These are phyloP conservation scores for Sus cebifrons DNA, from an alignment of 2,797 vertebrate species.

Conservation along the genomic window DNA sequence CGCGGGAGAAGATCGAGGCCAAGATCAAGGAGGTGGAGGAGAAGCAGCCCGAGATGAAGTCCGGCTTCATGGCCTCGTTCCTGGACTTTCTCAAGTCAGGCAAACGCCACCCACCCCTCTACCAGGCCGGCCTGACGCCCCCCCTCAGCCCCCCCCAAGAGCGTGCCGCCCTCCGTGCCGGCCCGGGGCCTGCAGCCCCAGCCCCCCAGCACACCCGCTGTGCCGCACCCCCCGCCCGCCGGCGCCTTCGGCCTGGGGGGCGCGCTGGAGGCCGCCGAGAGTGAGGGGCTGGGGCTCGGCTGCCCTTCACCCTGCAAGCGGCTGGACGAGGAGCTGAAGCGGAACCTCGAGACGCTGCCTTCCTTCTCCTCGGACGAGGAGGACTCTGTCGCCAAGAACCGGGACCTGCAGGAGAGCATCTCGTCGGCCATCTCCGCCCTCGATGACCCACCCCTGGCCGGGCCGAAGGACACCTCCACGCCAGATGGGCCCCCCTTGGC, in stretches of 20 bases:
- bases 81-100: conserved; percentile 97
- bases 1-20: conserved; percentile 94
- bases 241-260: conserved; percentile 88
- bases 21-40: conserved; percentile 96
- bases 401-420: conserved; percentile 98
- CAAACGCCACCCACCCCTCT: conserved; percentile 92
- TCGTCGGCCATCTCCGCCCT: conserved; percentile 97
- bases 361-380: conserved; percentile 97
- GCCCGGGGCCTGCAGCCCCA: conserved; percentile 90
- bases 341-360: conserved; percentile 96
- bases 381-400: conserved; percentile 97
- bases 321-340: conserved; percentile 96
- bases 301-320: conserved; percentile 96
- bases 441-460: conserved; percentile 92
- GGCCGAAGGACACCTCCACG: conserved; percentile 85
- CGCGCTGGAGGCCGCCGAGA: conserved; percentile 92
- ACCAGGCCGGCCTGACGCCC: conserved; percentile 85
- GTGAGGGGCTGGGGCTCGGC: conserved; percentile 93
- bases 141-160: conserved; percentile 82
- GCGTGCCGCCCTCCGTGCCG: conserved; percentile 91
- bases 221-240: conserved; percentile 86
- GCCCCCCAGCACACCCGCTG: conserved; percentile 84
- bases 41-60: conserved; percentile 95
- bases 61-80: conserved; percentile 97
- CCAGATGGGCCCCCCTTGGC: conserved; percentile 76